A percentile compares a stretch with the other conserved stretches of the same genome.
These are phyloP conservation scores for Poecile atricapillus DNA, from an alignment of 2,113 vertebrate species.

Conservation along the genomic window DNA sequence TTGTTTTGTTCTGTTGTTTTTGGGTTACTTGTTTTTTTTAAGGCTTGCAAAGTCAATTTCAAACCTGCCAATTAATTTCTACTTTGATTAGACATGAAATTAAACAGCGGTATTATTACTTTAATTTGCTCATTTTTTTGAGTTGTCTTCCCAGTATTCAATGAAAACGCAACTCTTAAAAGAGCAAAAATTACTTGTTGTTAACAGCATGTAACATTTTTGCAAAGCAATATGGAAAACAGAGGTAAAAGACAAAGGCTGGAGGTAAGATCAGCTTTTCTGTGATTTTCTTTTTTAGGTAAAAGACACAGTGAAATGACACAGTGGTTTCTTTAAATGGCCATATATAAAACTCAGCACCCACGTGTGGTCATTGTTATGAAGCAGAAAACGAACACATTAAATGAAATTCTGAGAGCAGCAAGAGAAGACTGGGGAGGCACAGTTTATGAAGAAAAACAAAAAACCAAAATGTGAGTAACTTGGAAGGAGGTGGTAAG, in stretches of 20 bases:
- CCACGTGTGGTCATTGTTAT: accelerated
- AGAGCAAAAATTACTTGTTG: neutral
- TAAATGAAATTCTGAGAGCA: neutral
- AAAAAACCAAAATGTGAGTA: neutral
- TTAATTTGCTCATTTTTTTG: slow-evolving; percentile 11
- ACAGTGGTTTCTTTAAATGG: neutral
- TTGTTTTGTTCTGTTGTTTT: neutral
- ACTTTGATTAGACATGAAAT: slow-evolving; percentile 3
- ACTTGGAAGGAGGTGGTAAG: neutral
- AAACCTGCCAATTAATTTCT: neutral
- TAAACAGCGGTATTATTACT: slow-evolving; percentile 4
- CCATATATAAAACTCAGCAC: neutral
- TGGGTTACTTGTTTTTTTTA: neutral
- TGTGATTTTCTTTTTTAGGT: neutral
- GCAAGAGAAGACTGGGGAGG: neutral
- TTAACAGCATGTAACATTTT: neutral
- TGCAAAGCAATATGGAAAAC: neutral
- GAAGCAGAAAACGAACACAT: neutral
- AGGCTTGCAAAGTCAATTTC: neutral
- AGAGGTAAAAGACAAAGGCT: neutral
- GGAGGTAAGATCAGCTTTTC: neutral
- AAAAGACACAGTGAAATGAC: neutral
- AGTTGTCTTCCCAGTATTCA: neutral
- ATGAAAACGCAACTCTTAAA: neutral
- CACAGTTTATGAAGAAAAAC: neutral